Evolutionary conservation across 2,113 vertebrate species (phyloP).

Genomic region (Strigops habroptila): DNA sequence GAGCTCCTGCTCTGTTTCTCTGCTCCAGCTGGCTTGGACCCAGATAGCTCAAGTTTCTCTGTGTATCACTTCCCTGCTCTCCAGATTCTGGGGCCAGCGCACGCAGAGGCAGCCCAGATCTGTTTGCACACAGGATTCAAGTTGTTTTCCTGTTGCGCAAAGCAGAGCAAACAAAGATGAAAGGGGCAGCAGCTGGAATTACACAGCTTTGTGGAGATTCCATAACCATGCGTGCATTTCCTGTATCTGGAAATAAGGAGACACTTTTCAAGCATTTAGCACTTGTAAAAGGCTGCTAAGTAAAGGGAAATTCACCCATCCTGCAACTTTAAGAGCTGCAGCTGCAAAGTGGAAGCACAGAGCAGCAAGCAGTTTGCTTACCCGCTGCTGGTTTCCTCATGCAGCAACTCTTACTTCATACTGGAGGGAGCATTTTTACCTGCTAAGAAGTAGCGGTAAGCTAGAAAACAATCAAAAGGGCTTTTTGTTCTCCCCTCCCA

Average conservation of each 20-base stretch:
- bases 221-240: background rate
- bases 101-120: background rate
- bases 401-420: background rate
- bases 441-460: background rate
- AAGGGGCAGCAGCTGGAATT: constrained; percentile 15
- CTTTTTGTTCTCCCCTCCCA: background rate
- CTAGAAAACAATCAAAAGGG: background rate
- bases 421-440: background rate
- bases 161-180: background rate
- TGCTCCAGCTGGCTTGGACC: background rate
- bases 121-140: constrained; percentile 12
- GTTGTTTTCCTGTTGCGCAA: background rate
- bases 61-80: background rate
- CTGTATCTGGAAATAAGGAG: background rate
- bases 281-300: background rate
- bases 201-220: background rate
- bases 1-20: background rate
- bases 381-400: background rate
- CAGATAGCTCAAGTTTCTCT: constrained; percentile 10
- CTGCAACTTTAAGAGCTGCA: background rate
- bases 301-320: background rate
- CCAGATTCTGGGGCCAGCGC: background rate
- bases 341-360: background rate
- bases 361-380: background rate
- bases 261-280: background rate